Evolutionary conservation across 1,140 invertebrate species (phyloP).

Genomic region (Parasteatoda tepidariorum): DNA sequence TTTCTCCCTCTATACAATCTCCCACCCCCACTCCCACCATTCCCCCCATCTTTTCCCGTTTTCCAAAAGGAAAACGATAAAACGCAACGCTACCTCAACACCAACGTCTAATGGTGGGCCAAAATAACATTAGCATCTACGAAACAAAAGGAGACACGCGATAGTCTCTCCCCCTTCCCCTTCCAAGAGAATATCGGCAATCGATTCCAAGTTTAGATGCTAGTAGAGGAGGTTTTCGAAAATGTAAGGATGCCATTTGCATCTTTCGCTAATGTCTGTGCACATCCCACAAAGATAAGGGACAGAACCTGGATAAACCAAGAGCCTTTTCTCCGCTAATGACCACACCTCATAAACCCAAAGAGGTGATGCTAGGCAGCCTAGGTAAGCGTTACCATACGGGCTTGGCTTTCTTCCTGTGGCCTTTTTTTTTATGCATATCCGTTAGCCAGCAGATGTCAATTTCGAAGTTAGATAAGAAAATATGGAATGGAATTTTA

Average conservation of each 20-base stretch:
- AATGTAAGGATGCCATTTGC: not conserved
- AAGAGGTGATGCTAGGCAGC: not conserved
- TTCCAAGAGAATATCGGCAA: not conserved
- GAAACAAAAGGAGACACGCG: not conserved
- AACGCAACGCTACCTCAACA: not conserved
- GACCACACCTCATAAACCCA: not conserved
- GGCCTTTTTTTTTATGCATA: not conserved
- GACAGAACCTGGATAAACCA: not conserved
- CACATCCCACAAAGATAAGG: not conserved
- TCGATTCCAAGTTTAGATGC: not conserved
- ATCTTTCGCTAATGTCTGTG: not conserved
- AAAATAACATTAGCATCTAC: not conserved
- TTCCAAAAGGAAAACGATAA: not conserved
- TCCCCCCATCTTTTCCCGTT: not conserved
- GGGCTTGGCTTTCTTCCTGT: not conserved
- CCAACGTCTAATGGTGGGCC: not conserved
- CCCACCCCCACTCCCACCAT: too few relatives aligned
- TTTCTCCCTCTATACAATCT: too few relatives aligned
- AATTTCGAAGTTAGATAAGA: not conserved
- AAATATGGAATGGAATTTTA: not conserved
- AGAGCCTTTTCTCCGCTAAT: not conserved
- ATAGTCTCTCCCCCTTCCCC: not conserved
- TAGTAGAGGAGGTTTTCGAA: not conserved
- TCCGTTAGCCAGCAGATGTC: not conserved
- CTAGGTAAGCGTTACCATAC: not conserved